Evolutionary conservation across 2,113 vertebrate species (phyloP), one percentile per base, ranked within the genome.

Genomic region (Leptosomus discolor): DNA sequence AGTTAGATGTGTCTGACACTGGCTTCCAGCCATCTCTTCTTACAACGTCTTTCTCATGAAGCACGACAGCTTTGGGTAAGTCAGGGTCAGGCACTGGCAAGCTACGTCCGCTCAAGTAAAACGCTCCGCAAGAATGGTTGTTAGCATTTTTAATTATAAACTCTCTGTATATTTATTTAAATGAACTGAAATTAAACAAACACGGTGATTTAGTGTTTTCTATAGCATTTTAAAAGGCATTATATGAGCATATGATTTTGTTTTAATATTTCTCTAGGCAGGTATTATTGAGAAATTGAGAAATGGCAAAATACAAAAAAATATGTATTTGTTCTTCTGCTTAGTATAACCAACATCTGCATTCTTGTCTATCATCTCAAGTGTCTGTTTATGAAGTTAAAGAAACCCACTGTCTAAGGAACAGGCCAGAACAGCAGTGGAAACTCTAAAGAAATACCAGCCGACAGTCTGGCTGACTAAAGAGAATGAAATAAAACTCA

Each of bases 241-340:
- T 69, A 15, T 34, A 30, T 45, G 21, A 82, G 26, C 78, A 57
- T 65, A 61, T 50, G 69, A 24, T 45, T 91, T 90, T 69, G 70
- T 77, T 94, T 91, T 68, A 70, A n/a, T 70, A 10, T 81, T 96
- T 92, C 48, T 97, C 69, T 56, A 71, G 43, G 78, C 19, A 92
- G 51, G 16, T 83, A 78, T 86, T 80, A 50, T 29, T 29, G n/a
- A 82, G 36, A 94, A 79, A 50, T 29, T 29, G n/a, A 82, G 36
- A 94, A 79, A 45, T 69, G 73, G 56, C 46, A 92, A 93, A 92
- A 88, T 46, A 48, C 4, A 61, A 75, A 94, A 51, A 27, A 8
- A 9, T 23, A 30, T 1, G 0, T 45, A 45, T 92, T 85, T 92
- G 19, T 50, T 93, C n/a, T 81, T 79, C 39, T 89, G 65, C 37